phyloP scores from a whole-genome alignment of 64 coral and sea anemone species.

The Pachyseris speciosa region DNA sequence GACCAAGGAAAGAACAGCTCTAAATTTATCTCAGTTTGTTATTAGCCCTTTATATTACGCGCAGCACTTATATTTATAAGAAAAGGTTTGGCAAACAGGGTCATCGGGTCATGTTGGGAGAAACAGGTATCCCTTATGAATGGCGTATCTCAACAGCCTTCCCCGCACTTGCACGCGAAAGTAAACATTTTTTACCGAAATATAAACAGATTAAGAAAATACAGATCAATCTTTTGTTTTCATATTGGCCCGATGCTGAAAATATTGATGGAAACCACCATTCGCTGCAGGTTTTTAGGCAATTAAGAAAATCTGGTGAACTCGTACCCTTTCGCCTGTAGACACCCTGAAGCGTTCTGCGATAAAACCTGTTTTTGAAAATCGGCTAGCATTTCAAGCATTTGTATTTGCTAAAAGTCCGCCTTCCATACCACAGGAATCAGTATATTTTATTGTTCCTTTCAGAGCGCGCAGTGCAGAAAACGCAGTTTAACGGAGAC shows the following conservation, averaged over 20 bases:
- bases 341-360: background rate
- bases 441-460: background rate
- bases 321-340: background rate
- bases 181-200: background rate
- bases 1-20: background rate
- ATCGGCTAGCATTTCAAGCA: conserved; percentile 4
- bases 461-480: no score
- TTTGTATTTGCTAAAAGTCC: background rate
- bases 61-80: background rate
- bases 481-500: background rate
- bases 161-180: background rate
- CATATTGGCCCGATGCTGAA: background rate
- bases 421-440: background rate
- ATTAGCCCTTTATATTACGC: background rate
- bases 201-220: background rate
- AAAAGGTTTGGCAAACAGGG: background rate
- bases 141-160: background rate
- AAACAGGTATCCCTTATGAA: background rate
- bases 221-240: background rate
- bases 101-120: background rate
- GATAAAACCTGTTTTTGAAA: background rate
- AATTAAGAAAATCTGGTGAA: background rate
- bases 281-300: background rate
- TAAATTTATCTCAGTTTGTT: background rate
- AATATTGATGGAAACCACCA: background rate